Conservation (phyloP, 2,113 vertebrate species). For the Siphamia tubifer region DNA sequence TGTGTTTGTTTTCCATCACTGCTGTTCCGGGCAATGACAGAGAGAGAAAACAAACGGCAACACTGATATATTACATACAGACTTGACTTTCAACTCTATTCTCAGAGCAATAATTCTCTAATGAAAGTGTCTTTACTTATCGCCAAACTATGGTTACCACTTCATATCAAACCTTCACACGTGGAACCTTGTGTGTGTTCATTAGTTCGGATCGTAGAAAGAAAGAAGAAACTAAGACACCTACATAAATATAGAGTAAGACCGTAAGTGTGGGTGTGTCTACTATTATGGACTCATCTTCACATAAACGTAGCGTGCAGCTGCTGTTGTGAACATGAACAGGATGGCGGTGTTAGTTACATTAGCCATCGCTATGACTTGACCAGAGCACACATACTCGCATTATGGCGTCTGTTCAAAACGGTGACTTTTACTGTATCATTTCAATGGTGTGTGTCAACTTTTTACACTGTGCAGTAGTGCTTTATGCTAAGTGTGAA, state of each 20-base stretch:
- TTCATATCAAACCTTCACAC: conserved; percentile 45
- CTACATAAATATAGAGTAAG: not conserved
- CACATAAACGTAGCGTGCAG: conserved; percentile 13
- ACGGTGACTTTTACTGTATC: conserved; percentile 54
- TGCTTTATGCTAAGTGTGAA: conserved; percentile 68
- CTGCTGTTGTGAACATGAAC: conserved; percentile 24
- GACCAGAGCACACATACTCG: conserved; percentile 28
- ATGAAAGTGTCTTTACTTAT: conserved; percentile 57
- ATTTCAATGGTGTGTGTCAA: conserved; percentile 61
- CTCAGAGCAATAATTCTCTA: conserved; percentile 64
- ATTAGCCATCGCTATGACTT: conserved; percentile 33
- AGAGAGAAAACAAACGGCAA: conserved; percentile 77
- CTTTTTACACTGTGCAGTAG: conserved; percentile 70
- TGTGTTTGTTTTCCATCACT: conserved; percentile 81
- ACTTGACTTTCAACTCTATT: conserved; percentile 66
- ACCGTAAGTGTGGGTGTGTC: conserved; percentile 13
- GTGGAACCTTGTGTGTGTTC: not conserved
- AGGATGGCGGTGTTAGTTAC: conserved; percentile 31
- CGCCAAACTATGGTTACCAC: conserved; percentile 52
- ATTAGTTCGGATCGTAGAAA: conserved; percentile 11
- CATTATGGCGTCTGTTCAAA: conserved; percentile 57
- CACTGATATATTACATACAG: conserved; percentile 77
- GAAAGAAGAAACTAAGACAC: conserved; percentile 9
- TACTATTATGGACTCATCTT: not conserved
- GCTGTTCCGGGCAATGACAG: conserved; percentile 78